Evolutionary conservation across 2,888 invertebrate genomes (phyloP), one percentile per base, ranked within the genome.

Genomic region (Drosophila cracens): DNA sequence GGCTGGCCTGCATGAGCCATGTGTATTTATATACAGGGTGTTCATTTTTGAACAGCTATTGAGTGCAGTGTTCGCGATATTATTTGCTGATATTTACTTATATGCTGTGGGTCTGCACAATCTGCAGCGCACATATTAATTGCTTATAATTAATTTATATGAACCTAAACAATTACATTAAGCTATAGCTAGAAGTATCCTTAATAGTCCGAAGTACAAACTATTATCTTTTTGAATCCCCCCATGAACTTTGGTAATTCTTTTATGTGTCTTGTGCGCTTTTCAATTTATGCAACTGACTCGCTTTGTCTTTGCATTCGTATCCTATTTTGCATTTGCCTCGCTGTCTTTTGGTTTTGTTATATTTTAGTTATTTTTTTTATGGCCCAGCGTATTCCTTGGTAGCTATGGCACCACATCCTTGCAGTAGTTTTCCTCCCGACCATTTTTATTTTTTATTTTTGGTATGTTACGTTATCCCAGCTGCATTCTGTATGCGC

Each of bases 381-480:
- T 36, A 10, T n/a, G 16, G n/a, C 11, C 7, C 34, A 27, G 49
- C 46, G 46, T 69, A 43, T 54, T 33, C 40, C 61, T 51, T 68
- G 61, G 58, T 61, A 58, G 60, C 62, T 64, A 29, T 21, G 34
- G 54, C 46, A 48, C 66, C 73, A 66, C 75, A 78, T 76, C 81
- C 72, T 86, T 86, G 83, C 68, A 69, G 83, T 74, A 83, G 71
- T 73, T 82, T 84, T 73, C 56, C 75, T 60, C 59, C 11, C 54
- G 4, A 18, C 18, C 2, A 6, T 18, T 18, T 29, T n/a, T 18
- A 29, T 40, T 10, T 46, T 13, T 46, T 46, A 4, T 58, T 81
- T 84, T 81, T 89, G 83, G 87, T 81, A 83, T 84, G 79, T 76
- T 79, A 81, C 81, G 84, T 86, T 79, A 75, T 83, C 74, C 79